A percentile compares a stretch with the other conserved stretches of the same genome.
Evolutionary conservation across 1,140 invertebrate genomes (phyloP).

Genomic region (Zaprionus kolodkinae): DNA sequence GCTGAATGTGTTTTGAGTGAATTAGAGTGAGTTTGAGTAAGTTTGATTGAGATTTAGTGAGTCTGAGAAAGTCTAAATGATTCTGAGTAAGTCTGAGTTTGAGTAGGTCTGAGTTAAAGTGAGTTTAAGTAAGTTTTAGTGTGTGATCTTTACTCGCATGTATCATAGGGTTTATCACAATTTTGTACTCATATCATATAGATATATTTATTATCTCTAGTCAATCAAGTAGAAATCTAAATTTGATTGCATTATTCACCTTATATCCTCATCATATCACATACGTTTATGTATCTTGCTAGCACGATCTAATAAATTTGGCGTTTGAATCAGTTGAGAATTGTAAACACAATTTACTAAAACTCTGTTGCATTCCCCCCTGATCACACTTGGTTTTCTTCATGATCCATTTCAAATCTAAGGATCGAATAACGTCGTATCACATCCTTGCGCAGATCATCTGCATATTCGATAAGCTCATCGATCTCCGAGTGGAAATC

Average conservation of each 20-base stretch:
- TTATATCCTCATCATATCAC: no score
- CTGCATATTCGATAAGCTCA: slow-evolving; percentile 14
- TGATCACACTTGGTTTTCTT: neutral
- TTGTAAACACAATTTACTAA: neutral
- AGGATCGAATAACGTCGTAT: slow-evolving; percentile 7
- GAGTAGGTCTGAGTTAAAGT: no score
- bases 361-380: neutral
- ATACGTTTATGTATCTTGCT: no score
- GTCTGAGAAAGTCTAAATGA: no score
- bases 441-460: slow-evolving; percentile 30
- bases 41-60: no score
- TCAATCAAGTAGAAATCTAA: neutral
- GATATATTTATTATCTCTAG: neutral
- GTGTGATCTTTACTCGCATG: no score
- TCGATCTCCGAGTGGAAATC: slow-evolving; percentile 38
- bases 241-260: neutral
- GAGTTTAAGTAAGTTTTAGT: no score
- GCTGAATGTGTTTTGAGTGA: no score
- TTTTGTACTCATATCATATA: neutral
- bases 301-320: no score
- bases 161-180: neutral
- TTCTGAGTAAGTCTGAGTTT: no score
- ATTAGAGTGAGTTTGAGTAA: no score
- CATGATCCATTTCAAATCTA: neutral
- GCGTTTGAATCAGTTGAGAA: neutral